Percentiles rank a stretch among this genome's conserved stretches.
These are phyloP conservation scores for Drosophila limbata DNA, from an alignment of 2,888 invertebrate species.

Conservation along the genomic window DNA sequence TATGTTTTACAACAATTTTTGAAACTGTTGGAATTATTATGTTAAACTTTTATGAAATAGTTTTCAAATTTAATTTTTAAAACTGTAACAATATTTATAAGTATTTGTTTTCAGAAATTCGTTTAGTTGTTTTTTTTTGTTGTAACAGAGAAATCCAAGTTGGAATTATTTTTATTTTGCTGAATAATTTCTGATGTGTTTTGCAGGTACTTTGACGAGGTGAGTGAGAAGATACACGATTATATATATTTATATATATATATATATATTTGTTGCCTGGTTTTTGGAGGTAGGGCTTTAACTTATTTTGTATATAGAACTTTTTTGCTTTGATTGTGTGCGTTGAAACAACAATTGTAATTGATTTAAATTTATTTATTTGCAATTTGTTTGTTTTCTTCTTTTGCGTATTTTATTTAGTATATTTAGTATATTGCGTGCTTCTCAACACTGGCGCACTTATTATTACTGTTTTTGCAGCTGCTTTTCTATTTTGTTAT, in stretches of 20 bases:
- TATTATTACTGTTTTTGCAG: slow-evolving; percentile 1
- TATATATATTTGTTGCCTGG: slow-evolving; percentile 31
- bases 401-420: slow-evolving; percentile 17
- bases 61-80: slow-evolving; percentile 9
- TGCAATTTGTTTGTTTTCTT: slow-evolving; percentile 22
- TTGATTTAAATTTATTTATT: slow-evolving; percentile 25
- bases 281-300: slow-evolving; percentile 42
- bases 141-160: slow-evolving; percentile 14
- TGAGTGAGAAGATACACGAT: slow-evolving; percentile 56
- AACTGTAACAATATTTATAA: slow-evolving; percentile 3
- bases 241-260: slow-evolving; percentile 27
- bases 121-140: slow-evolving; percentile 18
- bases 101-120: slow-evolving; percentile 25
- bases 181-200: slow-evolving; percentile 23
- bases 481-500: slow-evolving; percentile 13
- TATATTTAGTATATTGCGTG: slow-evolving; percentile 6
- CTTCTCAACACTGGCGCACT: slow-evolving; percentile 9
- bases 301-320: slow-evolving; percentile 39
- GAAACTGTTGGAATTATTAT: slow-evolving; percentile 16
- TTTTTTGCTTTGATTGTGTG: slow-evolving; percentile 35
- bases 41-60: background rate
- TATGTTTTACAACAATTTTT: slow-evolving; percentile 14
- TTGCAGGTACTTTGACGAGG: slow-evolving; percentile 79
- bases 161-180: slow-evolving; percentile 12
- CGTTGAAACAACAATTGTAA: slow-evolving; percentile 39